These are phyloP conservation scores for Dicycla oo DNA, from an alignment of 2,888 invertebrate genomes.

Conservation along the genomic window DNA sequence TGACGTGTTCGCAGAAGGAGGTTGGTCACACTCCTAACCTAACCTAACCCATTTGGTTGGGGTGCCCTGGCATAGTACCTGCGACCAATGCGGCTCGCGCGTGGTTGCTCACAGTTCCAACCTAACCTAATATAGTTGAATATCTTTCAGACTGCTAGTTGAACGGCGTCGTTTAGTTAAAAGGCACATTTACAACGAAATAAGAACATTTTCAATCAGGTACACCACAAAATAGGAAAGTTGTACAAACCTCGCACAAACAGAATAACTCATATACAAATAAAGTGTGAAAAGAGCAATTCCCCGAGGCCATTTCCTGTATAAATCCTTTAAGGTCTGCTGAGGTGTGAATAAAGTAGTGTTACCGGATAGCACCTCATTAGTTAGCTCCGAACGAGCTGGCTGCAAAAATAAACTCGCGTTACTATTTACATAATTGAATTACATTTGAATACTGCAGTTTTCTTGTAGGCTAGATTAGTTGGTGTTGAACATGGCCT, in stretches of 20 bases:
- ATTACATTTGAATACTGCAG: constrained; percentile 63
- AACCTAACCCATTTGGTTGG: too few relatives aligned
- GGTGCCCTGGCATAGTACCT: too few relatives aligned
- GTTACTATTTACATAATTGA: constrained; percentile 63
- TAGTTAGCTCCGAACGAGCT: constrained; percentile 49
- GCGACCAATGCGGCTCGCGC: too few relatives aligned
- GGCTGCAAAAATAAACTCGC: constrained; percentile 59
- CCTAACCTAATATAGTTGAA: too few relatives aligned
- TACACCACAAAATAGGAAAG: background rate
- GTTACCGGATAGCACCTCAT: constrained; percentile 59
- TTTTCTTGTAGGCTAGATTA: constrained; percentile 55
- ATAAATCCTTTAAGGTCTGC: constrained; percentile 43
- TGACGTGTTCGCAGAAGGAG: too few relatives aligned
- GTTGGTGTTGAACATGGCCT: constrained; percentile 47
- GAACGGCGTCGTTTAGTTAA: too few relatives aligned
- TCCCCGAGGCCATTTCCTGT: constrained; percentile 45
- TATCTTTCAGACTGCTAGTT: too few relatives aligned
- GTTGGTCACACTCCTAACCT: too few relatives aligned
- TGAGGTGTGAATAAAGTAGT: constrained; percentile 57
- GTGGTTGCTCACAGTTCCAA: too few relatives aligned
- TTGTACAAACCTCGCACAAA: constrained; percentile 4
- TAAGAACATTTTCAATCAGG: constrained; percentile 1
- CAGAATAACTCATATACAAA: constrained; percentile 39
- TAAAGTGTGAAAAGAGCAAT: constrained; percentile 37
- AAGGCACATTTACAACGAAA: background rate